Base-by-base conservation (phyloP, 2,888 invertebrate species). In the Buathra laborator region DNA sequence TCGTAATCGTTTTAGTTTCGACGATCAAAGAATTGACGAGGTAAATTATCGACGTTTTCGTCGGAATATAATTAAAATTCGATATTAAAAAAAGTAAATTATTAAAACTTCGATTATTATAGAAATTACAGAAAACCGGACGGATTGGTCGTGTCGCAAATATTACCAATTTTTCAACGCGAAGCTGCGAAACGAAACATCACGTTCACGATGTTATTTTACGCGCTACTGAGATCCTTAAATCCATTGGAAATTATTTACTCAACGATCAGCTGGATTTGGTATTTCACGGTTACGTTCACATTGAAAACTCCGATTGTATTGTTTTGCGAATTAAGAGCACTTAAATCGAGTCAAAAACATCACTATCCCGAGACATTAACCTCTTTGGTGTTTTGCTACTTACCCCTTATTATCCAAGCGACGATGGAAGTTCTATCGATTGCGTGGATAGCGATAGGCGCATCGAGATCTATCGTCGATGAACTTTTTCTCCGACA, bases 1-100 rank as follows among this genome's bases (percentile, higher is more conserved):
- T 95, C 0, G 89, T 97, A 1, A 96, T 97, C 89, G 95, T 96
- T 3, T 90, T 95, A 0, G 95, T 96, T 0, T 96, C 96, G 66
- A 95, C 96, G 0, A 87, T 95, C 0, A 95, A 96, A 88, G 96
- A 96, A 89, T 94, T 96, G 62, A 95, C 94, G 81, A 96, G 96
- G 92, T 91, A 70, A 85, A 76, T 59, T 64, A 24, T 32, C 46
- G 37, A 62, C 29, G 37, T 59, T 92, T 64, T 29, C 43, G 16
- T 24, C 10, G 1, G 3, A 10, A 19, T 16, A 56, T 19, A 16
- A 4, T 24, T 19, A 4, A 16, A 12, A 19, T 56, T 24, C 19
- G 19, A 56, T 24, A 19, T 4, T 56, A 10, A 16, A 16, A 53
- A 16, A 53, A 16, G 24, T 16, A 19, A 24, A 24, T 10, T 14